These are phyloP conservation scores for Phania funesta DNA, from an alignment of 2,888 invertebrate genomes.

Conservation along the genomic window DNA sequence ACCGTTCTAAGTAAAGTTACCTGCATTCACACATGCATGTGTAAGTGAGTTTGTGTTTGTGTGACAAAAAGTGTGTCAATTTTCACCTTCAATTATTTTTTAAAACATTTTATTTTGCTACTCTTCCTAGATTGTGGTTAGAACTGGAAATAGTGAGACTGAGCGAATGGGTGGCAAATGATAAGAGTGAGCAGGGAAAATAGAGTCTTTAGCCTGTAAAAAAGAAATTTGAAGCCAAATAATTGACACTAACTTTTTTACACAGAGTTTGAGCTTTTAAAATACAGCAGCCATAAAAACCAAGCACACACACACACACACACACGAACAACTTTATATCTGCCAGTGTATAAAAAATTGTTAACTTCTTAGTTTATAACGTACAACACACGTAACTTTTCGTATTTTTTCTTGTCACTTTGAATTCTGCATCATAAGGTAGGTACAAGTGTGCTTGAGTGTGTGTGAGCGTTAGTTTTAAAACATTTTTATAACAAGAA, in stretches of 20 bases:
- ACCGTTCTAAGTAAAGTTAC: constrained; percentile 8
- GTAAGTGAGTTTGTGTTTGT: too few relatives aligned
- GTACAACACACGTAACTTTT: too few relatives aligned
- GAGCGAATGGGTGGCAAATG: neutral
- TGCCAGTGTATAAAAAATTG: neutral
- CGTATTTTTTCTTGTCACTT: too few relatives aligned
- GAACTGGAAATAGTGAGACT: neutral
- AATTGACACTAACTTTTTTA: constrained; percentile 36
- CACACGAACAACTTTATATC: neutral
- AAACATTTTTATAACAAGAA: too few relatives aligned
- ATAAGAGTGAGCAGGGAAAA: neutral
- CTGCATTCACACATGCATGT: neutral
- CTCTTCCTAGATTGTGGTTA: constrained; percentile 10
- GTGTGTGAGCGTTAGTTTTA: too few relatives aligned
- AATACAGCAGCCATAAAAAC: neutral
- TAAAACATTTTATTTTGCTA: constrained; percentile 21
- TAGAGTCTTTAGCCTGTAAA: constrained; percentile 16
- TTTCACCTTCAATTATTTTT: constrained; percentile 36
- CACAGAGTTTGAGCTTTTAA: constrained; percentile 1
- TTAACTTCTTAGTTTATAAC: neutral
- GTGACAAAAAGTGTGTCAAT: neutral
- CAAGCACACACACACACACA: neutral
- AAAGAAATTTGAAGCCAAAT: constrained; percentile 1
- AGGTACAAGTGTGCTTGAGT: too few relatives aligned
- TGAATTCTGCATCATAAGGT: too few relatives aligned